Conservation (phyloP, 2,888 invertebrate species). For the Abscondita cerata region DNA sequence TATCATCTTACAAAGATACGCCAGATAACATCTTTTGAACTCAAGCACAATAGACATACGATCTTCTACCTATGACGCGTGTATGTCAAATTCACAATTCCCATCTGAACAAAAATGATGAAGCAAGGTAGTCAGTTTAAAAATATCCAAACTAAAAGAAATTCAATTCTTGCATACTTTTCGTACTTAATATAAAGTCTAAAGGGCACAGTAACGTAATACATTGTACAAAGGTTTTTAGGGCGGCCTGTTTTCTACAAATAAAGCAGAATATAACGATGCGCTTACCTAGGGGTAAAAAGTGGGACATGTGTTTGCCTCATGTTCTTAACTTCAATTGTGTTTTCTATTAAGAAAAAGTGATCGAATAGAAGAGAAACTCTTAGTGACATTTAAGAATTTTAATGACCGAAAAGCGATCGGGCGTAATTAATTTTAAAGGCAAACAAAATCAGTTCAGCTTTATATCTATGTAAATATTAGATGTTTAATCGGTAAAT, state of each 20-base stretch:
- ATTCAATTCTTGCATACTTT: neutral
- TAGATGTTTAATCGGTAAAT: conserved; percentile 40
- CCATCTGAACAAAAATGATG: too few species aligned
- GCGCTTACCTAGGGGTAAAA: conserved; percentile 26
- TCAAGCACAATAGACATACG: neutral
- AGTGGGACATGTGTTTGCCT: conserved; percentile 27
- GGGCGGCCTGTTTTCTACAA: conserved; percentile 39
- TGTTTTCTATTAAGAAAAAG: conserved; percentile 1
- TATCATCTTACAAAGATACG: neutral
- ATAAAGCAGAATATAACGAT: conserved; percentile 37
- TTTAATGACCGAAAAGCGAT: conserved; percentile 23
- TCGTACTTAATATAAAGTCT: conserved; percentile 15
- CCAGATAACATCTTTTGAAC: too few species aligned
- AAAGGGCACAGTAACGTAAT: conserved; percentile 23
- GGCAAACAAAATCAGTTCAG: conserved; percentile 18
- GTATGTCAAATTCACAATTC: conserved; percentile 1
- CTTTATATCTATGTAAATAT: conserved; percentile 36
- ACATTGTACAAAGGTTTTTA: conserved; percentile 22
- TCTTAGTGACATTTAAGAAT: conserved; percentile 18
- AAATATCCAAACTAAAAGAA: conserved; percentile 6
- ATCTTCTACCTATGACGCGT: neutral
- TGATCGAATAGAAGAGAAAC: conserved; percentile 9
- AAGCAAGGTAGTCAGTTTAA: too few species aligned
- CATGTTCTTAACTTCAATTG: neutral
- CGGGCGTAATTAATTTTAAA: conserved; percentile 22